Conservation (phyloP, 2,113 vertebrate species). For the Boulengeromyrus knoepffleri region DNA sequence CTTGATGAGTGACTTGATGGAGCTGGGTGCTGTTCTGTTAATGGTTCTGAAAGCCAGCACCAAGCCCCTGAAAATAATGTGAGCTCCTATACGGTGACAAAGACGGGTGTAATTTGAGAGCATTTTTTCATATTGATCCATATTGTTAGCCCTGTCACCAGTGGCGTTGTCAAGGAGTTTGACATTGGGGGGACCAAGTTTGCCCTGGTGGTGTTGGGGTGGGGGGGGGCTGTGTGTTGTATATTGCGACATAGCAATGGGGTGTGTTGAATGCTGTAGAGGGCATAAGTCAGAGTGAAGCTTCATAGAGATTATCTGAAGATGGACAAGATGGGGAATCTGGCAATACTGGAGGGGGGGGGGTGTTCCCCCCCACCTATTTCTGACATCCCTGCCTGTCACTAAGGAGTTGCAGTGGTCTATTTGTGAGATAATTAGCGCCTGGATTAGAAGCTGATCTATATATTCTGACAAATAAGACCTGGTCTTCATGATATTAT, state of each 20-base stretch:
- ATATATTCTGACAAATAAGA: no score
- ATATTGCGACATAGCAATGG: background rate
- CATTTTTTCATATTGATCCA: background rate
- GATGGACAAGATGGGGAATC: no score
- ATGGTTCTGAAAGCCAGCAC: background rate
- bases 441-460: no score
- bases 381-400: no score
- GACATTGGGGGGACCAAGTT: background rate
- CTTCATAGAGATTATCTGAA: no score
- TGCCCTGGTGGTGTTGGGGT: background rate
- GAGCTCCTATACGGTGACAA: background rate
- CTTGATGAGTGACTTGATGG: background rate
- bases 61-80: background rate
- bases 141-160: background rate
- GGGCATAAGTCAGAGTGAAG: background rate
- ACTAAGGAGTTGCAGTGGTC: no score
- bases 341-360: no score
- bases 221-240: background rate
- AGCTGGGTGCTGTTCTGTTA: background rate
- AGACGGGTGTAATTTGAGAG: background rate
- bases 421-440: no score
- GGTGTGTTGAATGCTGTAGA: background rate
- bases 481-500: no score
- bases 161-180: background rate
- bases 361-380: no score